These are phyloP conservation scores for Micronycteris hirsuta DNA, from an alignment of 2,113 vertebrate species.

Conservation along the genomic window DNA sequence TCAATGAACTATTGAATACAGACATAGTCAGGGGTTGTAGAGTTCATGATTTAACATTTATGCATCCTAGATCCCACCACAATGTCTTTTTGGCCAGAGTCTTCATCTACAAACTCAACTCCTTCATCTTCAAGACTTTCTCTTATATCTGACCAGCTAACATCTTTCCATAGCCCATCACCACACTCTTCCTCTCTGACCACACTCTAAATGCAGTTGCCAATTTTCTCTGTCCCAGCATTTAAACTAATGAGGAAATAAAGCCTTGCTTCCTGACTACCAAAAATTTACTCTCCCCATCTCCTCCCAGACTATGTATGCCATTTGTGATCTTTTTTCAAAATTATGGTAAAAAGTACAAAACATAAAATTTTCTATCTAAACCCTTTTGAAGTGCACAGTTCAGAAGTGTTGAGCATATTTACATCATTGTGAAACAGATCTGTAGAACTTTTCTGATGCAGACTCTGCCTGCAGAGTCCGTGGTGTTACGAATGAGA, in stretches of 20 bases:
- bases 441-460: neutral
- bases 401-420: neutral
- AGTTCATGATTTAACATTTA: neutral
- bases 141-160: neutral
- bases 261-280: neutral
- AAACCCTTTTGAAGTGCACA: neutral
- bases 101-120: neutral
- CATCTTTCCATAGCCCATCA: neutral
- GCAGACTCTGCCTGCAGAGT: too few relatives aligned
- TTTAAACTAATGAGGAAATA: neutral
- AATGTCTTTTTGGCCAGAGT: neutral
- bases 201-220: neutral
- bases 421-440: neutral
- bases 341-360: neutral
- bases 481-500: too few relatives aligned
- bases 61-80: neutral
- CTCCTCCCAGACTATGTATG: neutral
- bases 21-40: neutral
- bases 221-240: neutral
- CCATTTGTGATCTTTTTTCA: neutral
- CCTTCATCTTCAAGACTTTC: neutral
- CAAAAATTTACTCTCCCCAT: neutral
- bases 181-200: neutral
- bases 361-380: neutral
- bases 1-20: neutral